Percentiles rank a stretch among this genome's conserved stretches.
Conservation (phyloP, 2,888 invertebrate genomes). For the Hirtodrosophila confusa region DNA sequence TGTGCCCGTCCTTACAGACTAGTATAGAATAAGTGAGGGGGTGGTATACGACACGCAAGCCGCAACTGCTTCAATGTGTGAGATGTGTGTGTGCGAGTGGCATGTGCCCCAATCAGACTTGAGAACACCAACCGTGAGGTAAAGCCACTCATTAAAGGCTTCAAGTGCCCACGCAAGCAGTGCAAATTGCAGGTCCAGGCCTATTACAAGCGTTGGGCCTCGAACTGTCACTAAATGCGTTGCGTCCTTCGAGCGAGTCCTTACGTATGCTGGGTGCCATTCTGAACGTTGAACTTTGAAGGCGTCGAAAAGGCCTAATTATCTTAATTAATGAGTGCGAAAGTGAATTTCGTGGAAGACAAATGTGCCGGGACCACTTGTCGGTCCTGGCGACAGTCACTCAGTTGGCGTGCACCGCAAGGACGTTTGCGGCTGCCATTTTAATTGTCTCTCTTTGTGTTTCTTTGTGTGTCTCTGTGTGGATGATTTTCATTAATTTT, state of each 20-base stretch:
- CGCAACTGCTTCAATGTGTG: not conserved
- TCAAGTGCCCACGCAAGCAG: slow-evolving; percentile 49
- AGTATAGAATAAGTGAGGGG: not conserved
- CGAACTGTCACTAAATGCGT: slow-evolving; percentile 49
- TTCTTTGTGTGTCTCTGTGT: slow-evolving; percentile 9
- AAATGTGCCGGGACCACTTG: slow-evolving; percentile 56
- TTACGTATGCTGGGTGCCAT: slow-evolving; percentile 31
- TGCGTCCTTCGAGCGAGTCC: slow-evolving; percentile 18
- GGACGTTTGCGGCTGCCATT: slow-evolving; percentile 72
- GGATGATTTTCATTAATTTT: slow-evolving; percentile 75
- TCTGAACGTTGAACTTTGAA: slow-evolving; percentile 70
- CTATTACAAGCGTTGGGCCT: slow-evolving; percentile 30
- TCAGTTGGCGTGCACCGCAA: slow-evolving; percentile 59
- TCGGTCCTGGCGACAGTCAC: slow-evolving; percentile 48
- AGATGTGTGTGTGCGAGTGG: slow-evolving; percentile 14
- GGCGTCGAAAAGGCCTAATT: slow-evolving; percentile 77
- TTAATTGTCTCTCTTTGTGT: slow-evolving; percentile 64
- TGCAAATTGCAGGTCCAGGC: slow-evolving; percentile 52
- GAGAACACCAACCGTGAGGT: slow-evolving; percentile 20
- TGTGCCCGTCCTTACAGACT: not conserved
- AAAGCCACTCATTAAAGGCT: slow-evolving; percentile 59
- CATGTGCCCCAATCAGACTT: slow-evolving; percentile 38
- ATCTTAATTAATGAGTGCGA: slow-evolving; percentile 81
- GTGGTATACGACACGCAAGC: slow-evolving; percentile 1
- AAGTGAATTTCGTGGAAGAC: slow-evolving; percentile 76